Base-by-base conservation (phyloP, 2,113 vertebrate species). In the Edolisoma coerulescens region DNA sequence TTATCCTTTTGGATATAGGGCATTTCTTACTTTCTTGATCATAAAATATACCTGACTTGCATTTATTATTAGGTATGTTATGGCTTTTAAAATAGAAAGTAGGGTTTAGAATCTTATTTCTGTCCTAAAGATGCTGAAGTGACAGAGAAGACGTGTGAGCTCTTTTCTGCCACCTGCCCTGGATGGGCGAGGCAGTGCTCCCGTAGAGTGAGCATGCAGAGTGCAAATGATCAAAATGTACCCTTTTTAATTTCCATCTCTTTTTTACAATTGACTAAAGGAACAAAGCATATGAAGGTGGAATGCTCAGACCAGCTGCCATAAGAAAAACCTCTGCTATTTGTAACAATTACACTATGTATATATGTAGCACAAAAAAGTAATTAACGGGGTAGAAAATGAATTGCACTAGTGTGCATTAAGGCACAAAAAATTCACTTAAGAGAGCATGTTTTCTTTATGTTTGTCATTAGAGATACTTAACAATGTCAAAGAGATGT, bases 91-190 rank as follows among this genome's bases (percentile, higher is more conserved):
- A 59, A 54, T 3, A 65, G 32, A 57, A 82, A 84, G 2, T 41
- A 59, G 37, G 5, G 4, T 49, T 90, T 73, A 24, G 50, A 64
- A 64, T 56, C 24, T 57, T 82, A 17, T 68, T 75, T 76, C 53
- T 73, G 4, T 50, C 65, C 35, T 47, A 65, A 49, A 79, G 18
- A 35, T 42, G 13, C 33, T 80, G 59, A 88, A 61, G n/a, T 0
- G 0, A 44, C 0, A 0, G 75, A n/a, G 24, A 59, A 8, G 18
- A 39, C 2, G 24, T 32, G 28, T 12, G 23, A 77, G 30, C 30
- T 59, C 2, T 77, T 89, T 64, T 37, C 27, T 89, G 35, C 23
- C n/a, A 7, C 33, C 26, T 32, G 28, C 11, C 19, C 10, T 63
- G 67, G 32, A 32, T 11, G 5, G n/a, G 23, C 45, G 27, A 50